Percentiles rank a stretch among this genome's conserved stretches.
These are phyloP conservation scores for Hexactinellida sp. DNA, from an alignment of 37 sponge, comb jelly and placozoan species.

Conservation along the genomic window DNA sequence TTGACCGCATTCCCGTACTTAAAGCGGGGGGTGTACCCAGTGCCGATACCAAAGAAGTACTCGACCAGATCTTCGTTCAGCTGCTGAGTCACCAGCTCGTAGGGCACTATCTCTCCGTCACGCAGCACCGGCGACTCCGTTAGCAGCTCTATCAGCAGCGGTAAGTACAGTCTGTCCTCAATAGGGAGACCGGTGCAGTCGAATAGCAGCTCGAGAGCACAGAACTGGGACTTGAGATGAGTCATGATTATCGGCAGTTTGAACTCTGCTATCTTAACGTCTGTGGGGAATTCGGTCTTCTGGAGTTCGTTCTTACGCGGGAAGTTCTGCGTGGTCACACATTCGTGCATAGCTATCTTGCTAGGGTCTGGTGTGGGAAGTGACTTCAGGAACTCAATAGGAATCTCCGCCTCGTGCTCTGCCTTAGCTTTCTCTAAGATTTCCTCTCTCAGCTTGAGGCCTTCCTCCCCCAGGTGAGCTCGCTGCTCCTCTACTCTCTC, in stretches of 20 bases:
- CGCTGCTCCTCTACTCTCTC: constrained; percentile 38
- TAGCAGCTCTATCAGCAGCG: constrained; percentile 46
- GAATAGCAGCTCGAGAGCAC: constrained; percentile 20
- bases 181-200: constrained; percentile 36
- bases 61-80: constrained; percentile 45
- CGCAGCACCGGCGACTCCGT: constrained; percentile 67
- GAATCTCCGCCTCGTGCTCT: constrained; percentile 39
- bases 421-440: constrained; percentile 40
- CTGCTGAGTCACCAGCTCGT: constrained; percentile 47
- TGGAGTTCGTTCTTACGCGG: not conserved
- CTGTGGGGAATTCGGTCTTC: not conserved
- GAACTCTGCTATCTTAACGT: not conserved
- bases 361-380: not conserved
- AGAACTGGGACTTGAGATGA: constrained; percentile 6
- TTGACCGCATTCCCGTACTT: not conserved
- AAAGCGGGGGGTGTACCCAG: not conserved
- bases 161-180: constrained; percentile 26
- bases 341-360: not conserved
- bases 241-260: not conserved
- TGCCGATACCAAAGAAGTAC: not conserved
- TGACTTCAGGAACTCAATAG: not conserved
- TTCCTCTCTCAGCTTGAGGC: constrained; percentile 34
- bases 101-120: constrained; percentile 49
- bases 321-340: not conserved
- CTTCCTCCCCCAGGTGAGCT: constrained; percentile 45